These are phyloP conservation scores for Lissocephala sabroskyi DNA, from an alignment of 2,888 invertebrate species.

Conservation along the genomic window DNA sequence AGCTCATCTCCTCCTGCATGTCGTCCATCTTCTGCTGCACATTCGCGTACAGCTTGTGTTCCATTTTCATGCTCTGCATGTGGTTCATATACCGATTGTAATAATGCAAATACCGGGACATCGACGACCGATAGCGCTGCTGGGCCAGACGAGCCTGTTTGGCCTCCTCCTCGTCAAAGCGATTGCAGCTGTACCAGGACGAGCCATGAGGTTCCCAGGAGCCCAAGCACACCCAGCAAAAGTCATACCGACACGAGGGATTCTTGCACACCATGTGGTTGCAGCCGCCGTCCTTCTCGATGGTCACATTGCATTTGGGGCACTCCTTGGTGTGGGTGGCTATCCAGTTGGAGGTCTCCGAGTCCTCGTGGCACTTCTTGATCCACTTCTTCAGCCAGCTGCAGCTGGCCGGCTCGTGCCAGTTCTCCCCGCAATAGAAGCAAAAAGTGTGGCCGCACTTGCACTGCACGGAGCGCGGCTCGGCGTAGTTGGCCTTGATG, in stretches of 20 bases:
- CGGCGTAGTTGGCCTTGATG: constrained; percentile 90
- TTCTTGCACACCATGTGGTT: constrained; percentile 99
- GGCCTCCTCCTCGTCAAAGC: constrained; percentile 97
- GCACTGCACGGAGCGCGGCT: constrained; percentile 92
- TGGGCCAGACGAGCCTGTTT: constrained; percentile 96
- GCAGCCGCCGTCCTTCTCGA: constrained; percentile 97
- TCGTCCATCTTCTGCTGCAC: constrained; percentile 99
- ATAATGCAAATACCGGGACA: constrained; percentile 97
- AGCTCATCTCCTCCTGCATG: constrained; percentile 99
- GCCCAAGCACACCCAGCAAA: constrained; percentile 99
- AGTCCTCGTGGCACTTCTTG: constrained; percentile 99
- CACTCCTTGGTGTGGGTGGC: constrained; percentile 99
- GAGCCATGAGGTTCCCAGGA: constrained; percentile 99
- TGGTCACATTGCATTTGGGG: constrained; percentile 96
- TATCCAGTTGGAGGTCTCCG: constrained; percentile 99
- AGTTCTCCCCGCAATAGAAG: constrained; percentile 95
- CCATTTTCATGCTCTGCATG: constrained; percentile 97
- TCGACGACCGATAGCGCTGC: constrained; percentile 91
- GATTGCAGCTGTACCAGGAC: constrained; percentile 98
- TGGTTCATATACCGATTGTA: constrained; percentile 99
- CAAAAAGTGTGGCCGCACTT: constrained; percentile 95
- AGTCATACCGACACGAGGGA: constrained; percentile 96
- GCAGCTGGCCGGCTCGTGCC: constrained; percentile 99
- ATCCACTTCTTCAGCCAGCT: constrained; percentile 94
- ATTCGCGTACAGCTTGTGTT: constrained; percentile 94